A percentile compares a stretch with the other conserved stretches of the same genome.
Evolutionary conservation across 2,113 vertebrate species (phyloP).

Genomic region (Nerophis lumbriciformis): DNA sequence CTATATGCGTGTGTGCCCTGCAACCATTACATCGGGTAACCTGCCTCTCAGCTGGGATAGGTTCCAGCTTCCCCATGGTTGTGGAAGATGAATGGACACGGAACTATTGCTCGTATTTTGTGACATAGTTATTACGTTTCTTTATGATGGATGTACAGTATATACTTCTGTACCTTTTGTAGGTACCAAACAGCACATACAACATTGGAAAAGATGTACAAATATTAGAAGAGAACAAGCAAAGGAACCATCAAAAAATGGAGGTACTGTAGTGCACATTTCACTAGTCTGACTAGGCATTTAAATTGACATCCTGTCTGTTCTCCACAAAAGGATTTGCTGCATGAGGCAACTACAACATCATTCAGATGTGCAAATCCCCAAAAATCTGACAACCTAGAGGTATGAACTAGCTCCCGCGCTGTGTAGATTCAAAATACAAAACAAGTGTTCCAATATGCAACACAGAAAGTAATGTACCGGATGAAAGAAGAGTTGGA

Average conservation of each 20-base stretch:
- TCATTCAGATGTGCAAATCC: conserved; percentile 70
- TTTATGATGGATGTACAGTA: neutral
- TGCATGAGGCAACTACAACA: conserved; percentile 73
- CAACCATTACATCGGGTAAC: neutral
- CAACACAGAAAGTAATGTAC: conserved; percentile 58
- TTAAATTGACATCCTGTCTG: neutral
- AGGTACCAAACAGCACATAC: conserved; percentile 81
- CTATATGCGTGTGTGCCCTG: neutral
- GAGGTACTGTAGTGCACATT: conserved; percentile 66
- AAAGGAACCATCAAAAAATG: conserved; percentile 71
- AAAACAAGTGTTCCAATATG: neutral
- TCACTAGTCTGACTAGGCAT: neutral
- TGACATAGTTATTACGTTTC: too few species aligned
- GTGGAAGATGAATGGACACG: neutral
- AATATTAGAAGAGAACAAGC: conserved; percentile 71
- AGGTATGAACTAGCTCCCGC: conserved; percentile 46
- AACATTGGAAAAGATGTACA: conserved; percentile 73
- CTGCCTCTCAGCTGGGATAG: neutral
- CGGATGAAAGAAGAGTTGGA: conserved; percentile 61
- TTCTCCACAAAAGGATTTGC: conserved; percentile 59
- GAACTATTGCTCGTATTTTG: neutral
- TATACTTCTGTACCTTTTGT: conserved; percentile 11
- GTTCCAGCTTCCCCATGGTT: neutral
- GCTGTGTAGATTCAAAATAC: neutral
- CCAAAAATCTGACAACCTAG: conserved; percentile 66